Percentiles rank a stretch among this genome's conserved stretches.
Conservation (phyloP, 2,797 vertebrate species). For the Antennarius maculatus region DNA sequence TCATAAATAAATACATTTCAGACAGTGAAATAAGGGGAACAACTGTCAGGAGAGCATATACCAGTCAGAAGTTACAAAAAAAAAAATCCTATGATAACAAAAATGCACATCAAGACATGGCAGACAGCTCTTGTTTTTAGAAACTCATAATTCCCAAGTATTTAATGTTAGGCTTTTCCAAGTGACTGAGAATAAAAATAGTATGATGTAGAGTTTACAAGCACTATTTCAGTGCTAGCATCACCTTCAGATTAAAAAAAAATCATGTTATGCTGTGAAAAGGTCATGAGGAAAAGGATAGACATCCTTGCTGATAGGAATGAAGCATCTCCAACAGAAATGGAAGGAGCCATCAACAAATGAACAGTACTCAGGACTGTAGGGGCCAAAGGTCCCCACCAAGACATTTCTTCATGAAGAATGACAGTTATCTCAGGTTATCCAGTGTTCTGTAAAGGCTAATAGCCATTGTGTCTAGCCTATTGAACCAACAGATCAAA, state of each 20-base stretch:
- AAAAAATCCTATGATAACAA: conserved; percentile 54
- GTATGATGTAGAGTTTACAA: conserved; percentile 39
- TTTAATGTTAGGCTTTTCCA: conserved; percentile 32
- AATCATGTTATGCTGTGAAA: not conserved
- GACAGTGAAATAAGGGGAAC: conserved; percentile 67
- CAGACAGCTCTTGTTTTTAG: conserved; percentile 9
- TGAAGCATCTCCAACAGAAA: conserved; percentile 17
- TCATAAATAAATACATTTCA: conserved; percentile 85
- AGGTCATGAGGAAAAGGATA: conserved; percentile 3
- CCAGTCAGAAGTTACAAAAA: conserved; percentile 70
- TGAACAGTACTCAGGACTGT: conserved; percentile 32
- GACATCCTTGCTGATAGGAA: conserved; percentile 14
- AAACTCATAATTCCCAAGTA: conserved; percentile 23
- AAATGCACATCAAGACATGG: conserved; percentile 40
- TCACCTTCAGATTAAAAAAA: conserved; percentile 24
- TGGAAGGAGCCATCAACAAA: conserved; percentile 33
- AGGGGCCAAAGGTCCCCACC: conserved; percentile 26
- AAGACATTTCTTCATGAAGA: conserved; percentile 28
- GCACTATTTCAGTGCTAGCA: conserved; percentile 41
- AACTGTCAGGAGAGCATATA: conserved; percentile 59
- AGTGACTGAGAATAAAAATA: conserved; percentile 35
- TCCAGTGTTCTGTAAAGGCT: conserved; percentile 67
- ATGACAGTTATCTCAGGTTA: conserved; percentile 53
- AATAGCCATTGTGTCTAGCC: conserved; percentile 39
- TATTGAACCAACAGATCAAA: conserved; percentile 43